phyloP scores from a whole-genome alignment of 2,797 vertebrate species.

The Danio albolineatus region DNA sequence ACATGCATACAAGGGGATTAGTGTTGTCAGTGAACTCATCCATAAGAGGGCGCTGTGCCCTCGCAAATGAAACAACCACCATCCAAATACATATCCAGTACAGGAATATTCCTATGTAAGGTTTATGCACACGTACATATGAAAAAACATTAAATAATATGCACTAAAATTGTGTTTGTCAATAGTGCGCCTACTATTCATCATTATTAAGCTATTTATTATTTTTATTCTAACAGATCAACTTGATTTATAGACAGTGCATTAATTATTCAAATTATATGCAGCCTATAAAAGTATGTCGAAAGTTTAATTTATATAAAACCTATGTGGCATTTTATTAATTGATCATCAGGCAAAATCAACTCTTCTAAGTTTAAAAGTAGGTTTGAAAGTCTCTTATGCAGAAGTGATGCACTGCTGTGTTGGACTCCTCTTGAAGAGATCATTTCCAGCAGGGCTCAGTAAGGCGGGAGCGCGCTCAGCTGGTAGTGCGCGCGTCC shows the following conservation, averaged over 20 bases:
- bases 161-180: too few relatives aligned
- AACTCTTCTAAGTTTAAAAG: neutral
- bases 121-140: too few relatives aligned
- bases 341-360: neutral
- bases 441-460: constrained; percentile 70
- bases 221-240: too few relatives aligned
- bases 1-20: neutral
- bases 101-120: neutral
- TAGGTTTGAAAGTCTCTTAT: neutral
- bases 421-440: constrained; percentile 9
- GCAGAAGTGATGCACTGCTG: neutral
- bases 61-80: neutral
- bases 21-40: neutral
- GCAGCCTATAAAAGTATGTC: too few relatives aligned
- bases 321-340: neutral
- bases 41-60: constrained; percentile 27
- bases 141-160: too few relatives aligned
- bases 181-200: too few relatives aligned
- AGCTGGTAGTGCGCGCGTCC: constrained; percentile 14
- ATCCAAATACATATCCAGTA: neutral
- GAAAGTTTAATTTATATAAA: too few relatives aligned
- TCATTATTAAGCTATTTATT: too few relatives aligned
- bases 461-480: constrained; percentile 59
- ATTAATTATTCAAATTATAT: too few relatives aligned
- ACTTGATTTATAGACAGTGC: too few relatives aligned